A percentile compares a stretch with the other conserved stretches of the same genome.
phyloP scores from a whole-genome alignment of 2,888 invertebrate genomes.

The Smittia aterrima region DNA sequence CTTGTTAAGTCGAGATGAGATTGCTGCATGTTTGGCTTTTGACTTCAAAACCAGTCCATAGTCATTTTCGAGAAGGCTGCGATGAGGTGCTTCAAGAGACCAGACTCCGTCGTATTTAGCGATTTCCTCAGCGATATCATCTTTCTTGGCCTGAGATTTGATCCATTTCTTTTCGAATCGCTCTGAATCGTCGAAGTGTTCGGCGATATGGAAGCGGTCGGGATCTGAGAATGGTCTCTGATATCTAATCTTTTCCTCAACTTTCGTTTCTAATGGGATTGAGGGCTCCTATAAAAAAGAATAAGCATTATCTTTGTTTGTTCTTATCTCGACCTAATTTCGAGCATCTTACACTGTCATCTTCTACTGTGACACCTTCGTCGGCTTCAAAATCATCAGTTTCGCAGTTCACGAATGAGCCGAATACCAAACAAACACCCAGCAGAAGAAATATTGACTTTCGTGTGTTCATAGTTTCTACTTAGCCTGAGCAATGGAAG shows the following conservation, averaged over 20 bases:
- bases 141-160: slow-evolving; percentile 87
- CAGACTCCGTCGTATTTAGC: slow-evolving; percentile 92
- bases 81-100: slow-evolving; percentile 72
- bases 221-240: slow-evolving; percentile 67
- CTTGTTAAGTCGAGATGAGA: slow-evolving; percentile 71
- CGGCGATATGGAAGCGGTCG: slow-evolving; percentile 70
- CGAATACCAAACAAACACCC: background rate
- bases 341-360: slow-evolving; percentile 9
- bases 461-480: background rate
- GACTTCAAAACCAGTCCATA: slow-evolving; percentile 85
- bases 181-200: slow-evolving; percentile 79
- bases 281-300: background rate
- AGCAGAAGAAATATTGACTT: background rate
- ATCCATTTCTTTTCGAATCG: slow-evolving; percentile 79
- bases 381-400: background rate
- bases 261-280: background rate
- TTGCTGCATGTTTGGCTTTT: slow-evolving; percentile 95
- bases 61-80: slow-evolving; percentile 78
- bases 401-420: background rate
- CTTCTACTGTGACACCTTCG: slow-evolving; percentile 1
- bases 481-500: background rate
- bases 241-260: slow-evolving; percentile 56
- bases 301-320: background rate
- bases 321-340: background rate
- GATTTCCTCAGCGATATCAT: slow-evolving; percentile 80